Percentiles rank a stretch among this genome's conserved stretches.
Conservation (phyloP, 2,888 invertebrate genomes). For the Dioctria rufipes region DNA sequence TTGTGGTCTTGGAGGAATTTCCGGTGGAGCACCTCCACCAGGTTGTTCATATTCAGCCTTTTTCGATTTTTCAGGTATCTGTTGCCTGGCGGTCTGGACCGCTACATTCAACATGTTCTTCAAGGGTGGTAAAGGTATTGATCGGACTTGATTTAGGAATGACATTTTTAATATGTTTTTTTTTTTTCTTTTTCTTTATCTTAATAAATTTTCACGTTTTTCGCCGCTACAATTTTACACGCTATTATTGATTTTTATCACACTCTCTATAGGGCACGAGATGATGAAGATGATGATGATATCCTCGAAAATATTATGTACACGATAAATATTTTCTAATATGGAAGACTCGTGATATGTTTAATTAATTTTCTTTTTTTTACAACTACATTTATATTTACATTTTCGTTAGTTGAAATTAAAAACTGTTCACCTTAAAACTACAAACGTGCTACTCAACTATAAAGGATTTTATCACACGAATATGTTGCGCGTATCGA, state of each 20-base stretch:
- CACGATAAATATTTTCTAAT: slow-evolving; percentile 10
- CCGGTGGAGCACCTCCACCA: slow-evolving; percentile 65
- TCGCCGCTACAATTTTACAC: slow-evolving; percentile 17
- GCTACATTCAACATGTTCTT: slow-evolving; percentile 86
- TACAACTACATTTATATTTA: slow-evolving; percentile 20
- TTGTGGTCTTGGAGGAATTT: slow-evolving; percentile 68
- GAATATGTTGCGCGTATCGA: slow-evolving; percentile 48
- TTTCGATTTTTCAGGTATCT: slow-evolving; percentile 78
- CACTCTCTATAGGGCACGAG: slow-evolving; percentile 3
- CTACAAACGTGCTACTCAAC: slow-evolving; percentile 43
- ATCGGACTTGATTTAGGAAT: slow-evolving; percentile 73
- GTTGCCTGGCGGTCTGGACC: slow-evolving; percentile 85
- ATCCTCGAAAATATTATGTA: slow-evolving; percentile 25
- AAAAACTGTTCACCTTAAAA: slow-evolving; percentile 9
- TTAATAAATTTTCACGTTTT: background rate
- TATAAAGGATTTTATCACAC: slow-evolving; percentile 46
- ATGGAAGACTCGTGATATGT: slow-evolving; percentile 50
- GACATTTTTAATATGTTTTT: slow-evolving; percentile 71
- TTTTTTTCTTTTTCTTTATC: no score
- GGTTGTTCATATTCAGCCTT: slow-evolving; percentile 72
- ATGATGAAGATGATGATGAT: no score
- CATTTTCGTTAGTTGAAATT: slow-evolving; percentile 14
- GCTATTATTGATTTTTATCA: slow-evolving; percentile 51
- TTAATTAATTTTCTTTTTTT: background rate
- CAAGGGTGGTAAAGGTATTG: slow-evolving; percentile 83